Conservation (phyloP, 2,888 invertebrate genomes). For the Clitarchus hookeri region DNA sequence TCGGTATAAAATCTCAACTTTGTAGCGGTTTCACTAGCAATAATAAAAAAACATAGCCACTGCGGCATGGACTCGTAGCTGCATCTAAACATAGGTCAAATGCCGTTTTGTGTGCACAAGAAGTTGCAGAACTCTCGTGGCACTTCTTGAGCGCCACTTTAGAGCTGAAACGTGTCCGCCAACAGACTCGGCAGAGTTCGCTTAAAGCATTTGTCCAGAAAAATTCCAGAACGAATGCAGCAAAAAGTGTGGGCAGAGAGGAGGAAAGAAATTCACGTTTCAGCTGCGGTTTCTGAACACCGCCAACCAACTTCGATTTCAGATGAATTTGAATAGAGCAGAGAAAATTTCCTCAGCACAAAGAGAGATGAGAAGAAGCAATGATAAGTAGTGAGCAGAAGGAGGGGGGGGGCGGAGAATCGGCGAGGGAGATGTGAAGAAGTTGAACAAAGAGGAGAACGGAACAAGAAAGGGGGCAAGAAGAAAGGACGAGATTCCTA, state of each 20-base stretch:
- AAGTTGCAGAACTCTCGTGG: too few species aligned
- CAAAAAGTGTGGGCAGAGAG: background rate
- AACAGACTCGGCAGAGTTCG: too few species aligned
- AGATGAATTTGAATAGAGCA: constrained; percentile 3
- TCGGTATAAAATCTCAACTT: too few species aligned
- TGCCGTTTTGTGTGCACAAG: too few species aligned
- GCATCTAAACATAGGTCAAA: too few species aligned
- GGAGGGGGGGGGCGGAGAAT: background rate
- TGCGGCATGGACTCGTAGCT: too few species aligned
- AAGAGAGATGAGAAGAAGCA: background rate
- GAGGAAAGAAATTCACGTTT: background rate
- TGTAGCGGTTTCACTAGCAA: too few species aligned
- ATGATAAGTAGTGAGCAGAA: too few species aligned
- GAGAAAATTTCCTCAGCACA: background rate
- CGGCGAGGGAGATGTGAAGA: background rate
- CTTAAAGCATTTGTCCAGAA: too few species aligned
- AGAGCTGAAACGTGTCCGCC: too few species aligned
- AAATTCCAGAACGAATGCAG: background rate
- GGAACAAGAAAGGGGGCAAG: background rate
- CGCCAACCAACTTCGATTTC: background rate
- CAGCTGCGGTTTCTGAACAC: background rate
- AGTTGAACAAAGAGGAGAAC: background rate
- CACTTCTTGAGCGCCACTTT: too few species aligned
- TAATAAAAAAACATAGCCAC: too few species aligned
- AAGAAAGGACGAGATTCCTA: background rate